phyloP scores from a whole-genome alignment of 2,113 vertebrate species.

The Heterocephalus glaber region DNA sequence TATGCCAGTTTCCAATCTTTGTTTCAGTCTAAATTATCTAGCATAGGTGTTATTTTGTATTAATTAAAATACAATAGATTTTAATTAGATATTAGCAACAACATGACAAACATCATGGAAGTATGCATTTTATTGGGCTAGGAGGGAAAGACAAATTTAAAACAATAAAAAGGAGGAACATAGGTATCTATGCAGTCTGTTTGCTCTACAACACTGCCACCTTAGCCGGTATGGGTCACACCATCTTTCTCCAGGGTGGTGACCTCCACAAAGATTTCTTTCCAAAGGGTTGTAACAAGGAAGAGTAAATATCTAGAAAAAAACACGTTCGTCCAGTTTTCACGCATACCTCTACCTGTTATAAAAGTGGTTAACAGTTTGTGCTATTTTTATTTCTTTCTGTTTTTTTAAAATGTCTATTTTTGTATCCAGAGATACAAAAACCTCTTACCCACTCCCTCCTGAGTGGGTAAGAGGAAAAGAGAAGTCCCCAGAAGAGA shows the following conservation, averaged over 20 bases:
- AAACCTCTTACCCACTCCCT: too few species aligned
- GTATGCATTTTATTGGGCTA: neutral
- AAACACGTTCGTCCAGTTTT: neutral
- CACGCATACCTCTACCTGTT: neutral
- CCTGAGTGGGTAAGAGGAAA: neutral
- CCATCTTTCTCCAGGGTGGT: neutral
- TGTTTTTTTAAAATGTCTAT: neutral
- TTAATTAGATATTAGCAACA: neutral
- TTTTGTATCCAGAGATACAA: neutral
- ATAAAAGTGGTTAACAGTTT: neutral
- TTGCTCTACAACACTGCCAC: too few species aligned
- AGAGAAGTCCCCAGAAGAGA: neutral
- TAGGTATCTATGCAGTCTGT: neutral
- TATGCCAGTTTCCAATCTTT: neutral
- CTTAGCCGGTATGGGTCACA: neutral
- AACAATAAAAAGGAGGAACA: neutral
- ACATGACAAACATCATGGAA: neutral
- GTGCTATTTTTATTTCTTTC: neutral
- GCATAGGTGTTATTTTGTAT: neutral
- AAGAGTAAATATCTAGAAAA: constrained; percentile 31
- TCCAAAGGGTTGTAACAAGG: neutral
- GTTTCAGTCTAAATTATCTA: constrained; percentile 1
- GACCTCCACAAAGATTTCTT: neutral
- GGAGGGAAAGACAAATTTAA: constrained; percentile 12
- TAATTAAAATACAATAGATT: constrained; percentile 3